phyloP scores from a whole-genome alignment of 2,113 vertebrate genomes.

The Coryphaenoides rupestris region DNA sequence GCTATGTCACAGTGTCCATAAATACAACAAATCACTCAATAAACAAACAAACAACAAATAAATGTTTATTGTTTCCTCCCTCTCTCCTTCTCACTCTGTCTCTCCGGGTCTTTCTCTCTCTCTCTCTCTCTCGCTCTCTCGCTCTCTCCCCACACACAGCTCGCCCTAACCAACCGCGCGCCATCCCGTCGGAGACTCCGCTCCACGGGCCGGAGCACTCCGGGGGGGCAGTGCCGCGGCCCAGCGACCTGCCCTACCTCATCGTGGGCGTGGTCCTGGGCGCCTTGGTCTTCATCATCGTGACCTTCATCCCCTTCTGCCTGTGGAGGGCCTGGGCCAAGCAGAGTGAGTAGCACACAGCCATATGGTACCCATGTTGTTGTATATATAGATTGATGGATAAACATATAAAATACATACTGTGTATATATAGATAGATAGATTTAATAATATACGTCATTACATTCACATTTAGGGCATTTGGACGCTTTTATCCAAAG shows the following conservation, averaged over 20 bases:
- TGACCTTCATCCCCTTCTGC: slow-evolving; percentile 94
- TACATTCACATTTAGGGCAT: too few species aligned
- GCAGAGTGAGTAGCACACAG: slow-evolving; percentile 91
- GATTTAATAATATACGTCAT: too few species aligned
- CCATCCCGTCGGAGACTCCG: slow-evolving; percentile 65
- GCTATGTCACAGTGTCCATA: too few species aligned
- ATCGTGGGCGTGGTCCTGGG: slow-evolving; percentile 90
- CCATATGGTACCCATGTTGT: too few species aligned
- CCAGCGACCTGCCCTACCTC: slow-evolving; percentile 89
- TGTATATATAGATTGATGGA: too few species aligned
- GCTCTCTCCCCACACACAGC: slow-evolving; percentile 58
- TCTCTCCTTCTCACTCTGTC: too few species aligned
- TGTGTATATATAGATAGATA: too few species aligned
- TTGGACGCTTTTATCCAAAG: too few species aligned
- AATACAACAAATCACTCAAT: too few species aligned
- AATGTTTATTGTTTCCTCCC: neutral
- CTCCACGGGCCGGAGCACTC: slow-evolving; percentile 8
- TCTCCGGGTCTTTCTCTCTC: neutral
- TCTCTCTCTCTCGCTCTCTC: neutral
- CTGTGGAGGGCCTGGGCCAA: slow-evolving; percentile 97
- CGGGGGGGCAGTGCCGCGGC: slow-evolving; percentile 78
- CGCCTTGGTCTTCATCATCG: slow-evolving; percentile 88
- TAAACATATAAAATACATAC: too few species aligned
- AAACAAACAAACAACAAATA: too few species aligned
- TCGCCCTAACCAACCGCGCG: slow-evolving; percentile 73